Conservation (phyloP, 1,140 invertebrate genomes). For the Leptoteleia sp. region DNA sequence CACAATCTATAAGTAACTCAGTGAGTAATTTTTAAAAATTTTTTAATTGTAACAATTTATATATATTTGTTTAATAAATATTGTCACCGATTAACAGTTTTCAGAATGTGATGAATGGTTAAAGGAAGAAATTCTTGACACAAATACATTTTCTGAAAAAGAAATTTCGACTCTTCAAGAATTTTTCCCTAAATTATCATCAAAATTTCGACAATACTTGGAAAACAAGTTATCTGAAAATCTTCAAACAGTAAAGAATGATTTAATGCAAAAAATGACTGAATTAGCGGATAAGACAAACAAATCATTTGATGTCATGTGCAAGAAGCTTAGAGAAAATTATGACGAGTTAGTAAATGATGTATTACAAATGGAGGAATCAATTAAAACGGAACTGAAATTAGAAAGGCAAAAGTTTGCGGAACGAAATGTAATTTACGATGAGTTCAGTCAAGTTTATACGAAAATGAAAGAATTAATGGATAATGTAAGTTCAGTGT, state of each 20-base stretch:
- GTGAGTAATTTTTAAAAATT: conserved; percentile 60
- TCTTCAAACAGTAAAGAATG: conserved; percentile 64
- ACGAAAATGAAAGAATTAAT: conserved; percentile 37
- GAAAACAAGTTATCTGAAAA: conserved; percentile 71
- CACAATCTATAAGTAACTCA: conserved; percentile 59
- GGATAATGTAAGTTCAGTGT: conserved; percentile 38
- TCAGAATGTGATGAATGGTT: conserved; percentile 70
- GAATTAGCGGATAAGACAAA: conserved; percentile 61
- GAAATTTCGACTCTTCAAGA: conserved; percentile 63
- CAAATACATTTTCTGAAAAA: conserved; percentile 59
- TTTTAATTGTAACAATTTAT: conserved; percentile 20
- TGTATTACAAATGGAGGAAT: conserved; percentile 62
- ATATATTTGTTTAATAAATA: too few species aligned
- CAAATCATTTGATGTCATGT: conserved; percentile 68
- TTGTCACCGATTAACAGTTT: too few species aligned
- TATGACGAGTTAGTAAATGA: conserved; percentile 63
- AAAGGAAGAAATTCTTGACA: conserved; percentile 59
- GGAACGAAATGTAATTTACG: conserved; percentile 57
- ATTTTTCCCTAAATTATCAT: conserved; percentile 62
- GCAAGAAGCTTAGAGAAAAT: conserved; percentile 60
- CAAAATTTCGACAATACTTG: conserved; percentile 69
- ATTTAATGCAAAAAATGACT: conserved; percentile 69
- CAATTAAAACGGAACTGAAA: conserved; percentile 55
- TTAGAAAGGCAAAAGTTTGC: conserved; percentile 64
- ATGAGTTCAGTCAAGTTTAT: conserved; percentile 58